A percentile compares a stretch with the other conserved stretches of the same genome.
phyloP scores from a whole-genome alignment of 2,797 vertebrate genomes.

The Ciconia nigra region DNA sequence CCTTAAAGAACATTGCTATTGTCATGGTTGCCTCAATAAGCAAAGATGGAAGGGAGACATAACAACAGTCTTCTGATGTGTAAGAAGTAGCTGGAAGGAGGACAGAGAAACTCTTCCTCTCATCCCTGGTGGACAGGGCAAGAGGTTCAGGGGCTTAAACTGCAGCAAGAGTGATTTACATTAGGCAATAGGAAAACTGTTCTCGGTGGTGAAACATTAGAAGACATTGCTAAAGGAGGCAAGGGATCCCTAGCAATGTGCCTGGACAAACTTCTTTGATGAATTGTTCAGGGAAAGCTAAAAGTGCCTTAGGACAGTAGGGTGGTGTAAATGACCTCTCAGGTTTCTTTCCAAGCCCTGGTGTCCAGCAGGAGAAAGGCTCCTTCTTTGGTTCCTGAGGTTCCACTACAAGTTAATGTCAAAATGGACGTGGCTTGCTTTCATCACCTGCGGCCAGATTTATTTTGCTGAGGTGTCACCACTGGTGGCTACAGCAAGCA shows the following conservation, averaged over 20 bases:
- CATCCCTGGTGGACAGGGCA: not conserved
- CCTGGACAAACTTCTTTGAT: not conserved
- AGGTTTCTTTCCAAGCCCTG: not conserved
- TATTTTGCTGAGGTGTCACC: not conserved
- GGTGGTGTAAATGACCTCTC: not conserved
- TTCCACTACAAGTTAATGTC: not conserved
- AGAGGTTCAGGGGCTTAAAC: not conserved
- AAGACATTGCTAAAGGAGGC: not conserved
- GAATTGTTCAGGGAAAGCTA: not conserved
- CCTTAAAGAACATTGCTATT: slow-evolving; percentile 13
- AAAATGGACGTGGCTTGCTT: not conserved
- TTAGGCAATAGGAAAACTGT: not conserved
- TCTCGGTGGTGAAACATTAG: not conserved
- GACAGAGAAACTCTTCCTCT: not conserved
- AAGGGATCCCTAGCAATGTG: not conserved
- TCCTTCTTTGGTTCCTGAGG: not conserved
- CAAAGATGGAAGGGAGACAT: not conserved
- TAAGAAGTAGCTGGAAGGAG: not conserved
- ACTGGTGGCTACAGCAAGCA: not conserved
- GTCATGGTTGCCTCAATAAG: slow-evolving; percentile 3
- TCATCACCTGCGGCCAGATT: not conserved
- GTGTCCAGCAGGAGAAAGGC: not conserved
- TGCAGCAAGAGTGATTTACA: not conserved
- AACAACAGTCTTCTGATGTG: not conserved
- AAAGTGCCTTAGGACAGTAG: not conserved